These are phyloP conservation scores for Gopherus evgoodei DNA, from an alignment of 2,113 vertebrate genomes.

Conservation along the genomic window DNA sequence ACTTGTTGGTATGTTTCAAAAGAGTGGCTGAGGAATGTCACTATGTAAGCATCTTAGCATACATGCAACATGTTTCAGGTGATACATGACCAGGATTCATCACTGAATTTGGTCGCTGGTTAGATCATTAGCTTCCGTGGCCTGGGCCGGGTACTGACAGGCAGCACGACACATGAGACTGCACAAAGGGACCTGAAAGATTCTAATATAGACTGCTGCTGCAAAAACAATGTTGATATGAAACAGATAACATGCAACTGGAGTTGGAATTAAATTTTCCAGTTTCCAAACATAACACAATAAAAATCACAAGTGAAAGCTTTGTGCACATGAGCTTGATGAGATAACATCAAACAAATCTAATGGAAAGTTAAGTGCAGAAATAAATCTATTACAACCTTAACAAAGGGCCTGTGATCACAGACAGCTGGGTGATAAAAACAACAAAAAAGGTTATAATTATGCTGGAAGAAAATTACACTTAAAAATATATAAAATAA, in stretches of 20 bases:
- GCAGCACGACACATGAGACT: neutral
- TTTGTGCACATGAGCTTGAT: neutral
- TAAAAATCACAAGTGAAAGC: neutral
- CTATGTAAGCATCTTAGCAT: neutral
- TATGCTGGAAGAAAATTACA: neutral
- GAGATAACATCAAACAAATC: neutral
- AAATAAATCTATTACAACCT: neutral
- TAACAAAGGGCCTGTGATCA: slow-evolving; percentile 5
- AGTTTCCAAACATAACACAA: neutral
- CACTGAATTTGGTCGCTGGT: too few relatives aligned
- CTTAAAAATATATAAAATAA: neutral
- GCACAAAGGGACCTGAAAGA: neutral
- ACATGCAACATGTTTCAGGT: too few relatives aligned
- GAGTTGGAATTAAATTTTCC: neutral
- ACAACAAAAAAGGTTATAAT: neutral
- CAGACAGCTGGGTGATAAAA: neutral
- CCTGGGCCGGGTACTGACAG: too few relatives aligned
- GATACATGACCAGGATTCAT: too few relatives aligned
- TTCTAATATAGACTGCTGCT: neutral
- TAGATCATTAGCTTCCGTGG: too few relatives aligned
- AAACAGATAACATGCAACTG: neutral
- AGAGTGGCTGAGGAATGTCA: neutral
- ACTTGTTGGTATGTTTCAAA: neutral
- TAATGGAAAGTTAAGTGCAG: neutral
- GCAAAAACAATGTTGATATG: neutral